Evolutionary conservation across 2,113 vertebrate genomes (phyloP), one percentile per base, ranked within the genome.

Genomic region (Montifringilla adamsi): DNA sequence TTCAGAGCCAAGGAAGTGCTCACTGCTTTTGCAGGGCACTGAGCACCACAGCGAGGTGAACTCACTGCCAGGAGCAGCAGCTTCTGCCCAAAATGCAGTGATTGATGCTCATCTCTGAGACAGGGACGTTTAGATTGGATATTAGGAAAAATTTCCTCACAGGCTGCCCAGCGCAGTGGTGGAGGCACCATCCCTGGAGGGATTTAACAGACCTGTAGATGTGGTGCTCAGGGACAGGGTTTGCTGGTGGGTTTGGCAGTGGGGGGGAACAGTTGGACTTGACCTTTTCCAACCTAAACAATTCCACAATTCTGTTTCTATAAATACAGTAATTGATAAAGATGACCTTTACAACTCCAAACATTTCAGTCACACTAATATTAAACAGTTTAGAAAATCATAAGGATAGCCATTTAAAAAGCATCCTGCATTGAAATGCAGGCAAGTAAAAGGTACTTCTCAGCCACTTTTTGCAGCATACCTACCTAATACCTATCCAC

Each of bases 211-310:
- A 59, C 0, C 0, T 13, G 10, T 4, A 35, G 33, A 47, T 3
- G 7, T 21, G 7, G 31, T 6, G 3, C 66, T 67, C 23, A 31
- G 9, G 33, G 41, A 80, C 37, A 28, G 6, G 19, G 49, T 10
- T 35, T 39, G 47, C 23, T 21, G 21, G 10, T 50, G 35, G 13
- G 8, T 30, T 76, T 46, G 62, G 13, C 67, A 35, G 13, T 9
- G 9, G 5, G 15, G 12, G 9, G n/a, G 8, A 23, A 56, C 0
- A 0, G 41, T 0, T 64, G 50, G 49, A 73, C 11, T 64, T 2
- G 1, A 7, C 52, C 35, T 84, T 66, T 49, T 58, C 43, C 64
- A 62, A 31, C 20, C 10, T 15, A 30, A 78, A 62, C 3, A 11
- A 67, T 33, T 58, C 50, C 35, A 58, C 27, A n/a, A 7, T 37